A percentile compares a stretch with the other conserved stretches of the same genome.
phyloP scores from a whole-genome alignment of 2,113 vertebrate species.

The Epinephelus lanceolatus region DNA sequence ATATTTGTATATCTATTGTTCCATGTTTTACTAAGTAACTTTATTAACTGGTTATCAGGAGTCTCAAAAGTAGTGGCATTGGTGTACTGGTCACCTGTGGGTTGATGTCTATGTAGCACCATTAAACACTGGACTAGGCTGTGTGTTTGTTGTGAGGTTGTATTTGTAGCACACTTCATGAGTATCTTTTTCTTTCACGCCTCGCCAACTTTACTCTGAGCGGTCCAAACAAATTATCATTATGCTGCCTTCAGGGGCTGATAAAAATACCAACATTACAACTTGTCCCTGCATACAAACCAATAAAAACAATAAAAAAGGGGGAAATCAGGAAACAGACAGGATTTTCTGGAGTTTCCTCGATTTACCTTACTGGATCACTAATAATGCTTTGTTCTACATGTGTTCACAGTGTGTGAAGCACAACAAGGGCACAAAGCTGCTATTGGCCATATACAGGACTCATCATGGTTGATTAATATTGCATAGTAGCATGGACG shows the following conservation, averaged over 20 bases:
- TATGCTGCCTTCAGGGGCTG: constrained; percentile 3
- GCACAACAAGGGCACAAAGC: not conserved
- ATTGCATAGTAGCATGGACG: not conserved
- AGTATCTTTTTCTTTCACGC: not conserved
- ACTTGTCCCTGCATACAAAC: not conserved
- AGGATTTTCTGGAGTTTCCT: not conserved
- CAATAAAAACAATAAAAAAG: not conserved
- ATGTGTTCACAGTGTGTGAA: not conserved
- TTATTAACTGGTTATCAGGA: not conserved
- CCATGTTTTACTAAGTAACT: not conserved
- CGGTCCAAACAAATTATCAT: not conserved
- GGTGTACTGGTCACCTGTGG: not conserved
- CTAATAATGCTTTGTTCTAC: not conserved
- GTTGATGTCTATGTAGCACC: not conserved
- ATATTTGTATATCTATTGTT: not conserved
- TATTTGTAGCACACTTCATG: not conserved
- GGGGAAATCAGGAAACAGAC: not conserved
- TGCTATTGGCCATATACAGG: not conserved
- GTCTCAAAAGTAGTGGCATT: not conserved
- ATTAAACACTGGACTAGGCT: not conserved
- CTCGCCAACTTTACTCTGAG: not conserved
- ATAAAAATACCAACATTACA: constrained; percentile 1
- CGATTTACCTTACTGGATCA: not conserved
- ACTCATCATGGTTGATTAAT: not conserved
- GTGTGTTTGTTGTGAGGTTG: not conserved